A percentile compares a stretch with the other conserved stretches of the same genome.
Evolutionary conservation across 2,797 vertebrate genomes (phyloP).

Genomic region (Onychomys arenicola): DNA sequence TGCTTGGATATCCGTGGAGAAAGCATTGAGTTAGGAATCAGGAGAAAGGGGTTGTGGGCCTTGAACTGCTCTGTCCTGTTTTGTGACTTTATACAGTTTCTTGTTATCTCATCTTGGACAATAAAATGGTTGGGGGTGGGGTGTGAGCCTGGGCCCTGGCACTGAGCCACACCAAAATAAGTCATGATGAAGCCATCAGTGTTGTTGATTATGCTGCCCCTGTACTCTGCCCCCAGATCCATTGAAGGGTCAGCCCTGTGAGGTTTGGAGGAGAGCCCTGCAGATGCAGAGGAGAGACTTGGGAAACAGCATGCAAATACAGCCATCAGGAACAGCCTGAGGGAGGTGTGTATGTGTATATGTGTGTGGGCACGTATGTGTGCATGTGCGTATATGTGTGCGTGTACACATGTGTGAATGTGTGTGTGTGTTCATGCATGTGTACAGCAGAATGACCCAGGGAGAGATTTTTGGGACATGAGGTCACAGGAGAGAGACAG

Average conservation of each 20-base stretch:
- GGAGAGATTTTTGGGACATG: neutral
- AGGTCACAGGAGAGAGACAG: neutral
- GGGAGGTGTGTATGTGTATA: neutral
- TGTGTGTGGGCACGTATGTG: too few species aligned
- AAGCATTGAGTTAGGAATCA: neutral
- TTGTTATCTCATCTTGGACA: neutral
- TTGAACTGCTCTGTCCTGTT: neutral
- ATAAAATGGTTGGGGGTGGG: neutral
- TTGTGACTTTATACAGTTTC: neutral
- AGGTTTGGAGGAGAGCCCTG: neutral
- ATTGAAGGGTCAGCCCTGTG: too few species aligned
- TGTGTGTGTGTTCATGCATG: neutral
- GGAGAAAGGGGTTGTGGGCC: neutral
- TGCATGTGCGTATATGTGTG: neutral
- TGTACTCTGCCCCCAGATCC: neutral
- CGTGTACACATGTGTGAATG: neutral
- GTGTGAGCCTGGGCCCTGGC: neutral
- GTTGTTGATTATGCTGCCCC: neutral
- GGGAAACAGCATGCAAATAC: neutral
- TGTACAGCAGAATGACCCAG: neutral
- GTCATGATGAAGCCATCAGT: neutral
- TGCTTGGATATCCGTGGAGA: neutral
- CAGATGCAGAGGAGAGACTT: neutral
- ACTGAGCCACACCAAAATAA: neutral
- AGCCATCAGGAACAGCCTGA: neutral